Base-by-base conservation (phyloP, 2,113 vertebrate genomes). In the Pteruthius melanotis region DNA sequence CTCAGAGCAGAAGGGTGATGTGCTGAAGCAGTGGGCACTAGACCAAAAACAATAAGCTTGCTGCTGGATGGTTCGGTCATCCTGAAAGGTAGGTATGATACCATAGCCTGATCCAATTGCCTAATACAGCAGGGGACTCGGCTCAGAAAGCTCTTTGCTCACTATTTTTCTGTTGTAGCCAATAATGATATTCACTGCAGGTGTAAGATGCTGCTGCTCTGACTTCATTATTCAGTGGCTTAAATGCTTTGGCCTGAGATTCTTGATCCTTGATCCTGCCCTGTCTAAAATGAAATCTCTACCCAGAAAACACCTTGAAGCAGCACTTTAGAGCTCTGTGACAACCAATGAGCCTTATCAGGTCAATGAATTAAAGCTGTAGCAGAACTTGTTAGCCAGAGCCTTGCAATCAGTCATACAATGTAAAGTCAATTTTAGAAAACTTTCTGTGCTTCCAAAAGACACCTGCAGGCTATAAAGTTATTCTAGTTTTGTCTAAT, bases 231-330 rank as follows among this genome's bases (percentile, higher is more conserved):
- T n/a, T 83, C n/a, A n/a, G 40, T 35, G 12, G 37, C 79, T 92
- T 85, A 76, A 77, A 66, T 90, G 21, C 18, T 90, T 82, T 87
- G 77, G 75, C 60, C 24, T 78, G 13, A 52, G 65, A 64, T 83
- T 74, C 71, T 92, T 77, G 71, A 77, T 75, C 57, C 35, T 81
- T 93, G 74, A 44, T 50, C 54, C n/a, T 83, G 30, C 56, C 35
- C 64, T 86, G 76, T 86, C 83, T 78, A 37, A 87, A 94, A 92
- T 83, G 30, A 89, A 86, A 89, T 74, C 72, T 74, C 33, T 82
- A 5, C 37, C 63, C 44, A 65, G 21, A 57, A 85, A 83, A 72
- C 33, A 65, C 47, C 49, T 56, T 52, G 65, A 78, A 90, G 49
- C 40, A 83, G 44, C 60, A 23, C 56, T 92, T 92, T 42, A 83